Conservation (phyloP, 2,797 vertebrate genomes). For the Macropodus opercularis region DNA sequence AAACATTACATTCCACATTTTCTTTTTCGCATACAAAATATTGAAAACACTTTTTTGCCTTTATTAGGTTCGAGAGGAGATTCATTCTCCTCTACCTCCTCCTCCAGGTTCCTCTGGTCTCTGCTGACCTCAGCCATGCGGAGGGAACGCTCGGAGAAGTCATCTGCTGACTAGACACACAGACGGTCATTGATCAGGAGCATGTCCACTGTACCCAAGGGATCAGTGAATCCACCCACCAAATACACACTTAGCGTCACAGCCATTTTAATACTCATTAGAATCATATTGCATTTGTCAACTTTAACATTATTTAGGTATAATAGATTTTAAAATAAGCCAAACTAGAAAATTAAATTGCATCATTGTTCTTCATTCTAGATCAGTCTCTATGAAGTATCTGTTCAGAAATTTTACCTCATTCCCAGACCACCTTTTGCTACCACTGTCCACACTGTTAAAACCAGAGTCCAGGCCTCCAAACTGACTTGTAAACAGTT, state of each 20-base stretch:
- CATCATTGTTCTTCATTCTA: no score
- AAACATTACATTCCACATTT: not conserved
- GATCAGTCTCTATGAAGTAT: no score
- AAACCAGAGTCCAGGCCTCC: conserved; percentile 90
- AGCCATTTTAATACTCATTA: no score
- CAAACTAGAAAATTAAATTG: no score
- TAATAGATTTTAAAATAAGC: no score
- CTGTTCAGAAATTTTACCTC: no score
- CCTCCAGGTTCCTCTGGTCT: conserved; percentile 83
- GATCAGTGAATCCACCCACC: not conserved
- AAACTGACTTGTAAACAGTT: conserved; percentile 82
- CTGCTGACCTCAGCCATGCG: conserved; percentile 84
- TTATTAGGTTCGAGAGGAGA: conserved; percentile 46
- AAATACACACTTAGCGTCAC: no score
- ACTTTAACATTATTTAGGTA: no score
- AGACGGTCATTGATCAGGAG: not conserved
- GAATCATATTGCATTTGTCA: no score
- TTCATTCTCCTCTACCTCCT: conserved; percentile 67
- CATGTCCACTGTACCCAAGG: not conserved
- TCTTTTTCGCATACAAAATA: not conserved
- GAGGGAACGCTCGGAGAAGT: conserved; percentile 89
- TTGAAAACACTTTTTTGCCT: conserved; percentile 46
- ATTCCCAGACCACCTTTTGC: conserved; percentile 92
- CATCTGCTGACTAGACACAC: conserved; percentile 86
- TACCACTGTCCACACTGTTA: conserved; percentile 92